Conservation (phyloP, 2,888 invertebrate genomes). For the Omphaloscelis lunosa region DNA sequence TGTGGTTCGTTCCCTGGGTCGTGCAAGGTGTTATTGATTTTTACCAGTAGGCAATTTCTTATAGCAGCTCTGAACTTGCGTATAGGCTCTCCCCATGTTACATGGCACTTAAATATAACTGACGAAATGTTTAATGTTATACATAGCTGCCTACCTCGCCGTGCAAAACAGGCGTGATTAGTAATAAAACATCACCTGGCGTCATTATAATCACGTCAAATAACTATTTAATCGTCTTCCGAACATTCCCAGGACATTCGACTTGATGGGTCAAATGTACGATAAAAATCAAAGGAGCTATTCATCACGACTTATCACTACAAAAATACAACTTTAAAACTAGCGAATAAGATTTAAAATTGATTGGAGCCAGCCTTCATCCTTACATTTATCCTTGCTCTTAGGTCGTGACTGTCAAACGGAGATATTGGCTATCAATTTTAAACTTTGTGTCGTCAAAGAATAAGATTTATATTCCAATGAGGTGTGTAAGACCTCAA, state of each 20-base stretch:
- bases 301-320: conserved; percentile 71
- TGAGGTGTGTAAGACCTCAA: conserved; percentile 58
- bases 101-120: neutral
- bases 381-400: conserved; percentile 85
- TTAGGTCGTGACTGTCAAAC: conserved; percentile 87
- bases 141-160: too few relatives aligned
- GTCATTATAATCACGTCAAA: conserved; percentile 73
- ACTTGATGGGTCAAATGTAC: conserved; percentile 87
- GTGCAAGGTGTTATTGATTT: neutral
- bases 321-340: conserved; percentile 67
- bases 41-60: neutral
- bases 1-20: neutral
- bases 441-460: conserved; percentile 51
- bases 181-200: conserved; percentile 54
- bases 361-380: conserved; percentile 65
- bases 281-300: conserved; percentile 87
- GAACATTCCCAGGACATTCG: conserved; percentile 87
- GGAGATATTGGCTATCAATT: conserved; percentile 45
- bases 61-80: neutral
- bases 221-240: conserved; percentile 82
- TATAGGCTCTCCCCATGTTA: neutral
- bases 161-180: too few relatives aligned
- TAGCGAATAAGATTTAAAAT: conserved; percentile 68
- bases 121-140: too few relatives aligned
- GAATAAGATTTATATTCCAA: conserved; percentile 60